Conservation (phyloP, 2,797 vertebrate species). For the Falco berigora region DNA sequence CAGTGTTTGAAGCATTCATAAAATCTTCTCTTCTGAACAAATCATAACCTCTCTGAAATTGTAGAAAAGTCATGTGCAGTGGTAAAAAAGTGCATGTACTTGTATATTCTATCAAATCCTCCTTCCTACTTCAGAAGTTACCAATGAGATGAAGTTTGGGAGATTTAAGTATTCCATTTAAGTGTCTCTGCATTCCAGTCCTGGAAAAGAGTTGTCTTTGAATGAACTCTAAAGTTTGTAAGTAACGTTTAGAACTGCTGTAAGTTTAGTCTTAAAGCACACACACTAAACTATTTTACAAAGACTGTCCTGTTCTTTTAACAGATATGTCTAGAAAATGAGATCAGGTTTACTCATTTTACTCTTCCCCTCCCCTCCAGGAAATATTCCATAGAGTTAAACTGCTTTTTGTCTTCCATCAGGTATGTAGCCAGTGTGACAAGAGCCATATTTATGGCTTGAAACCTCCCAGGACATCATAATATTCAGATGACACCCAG, state of each 20-base stretch:
- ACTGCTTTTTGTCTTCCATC: not conserved
- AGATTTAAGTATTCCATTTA: not conserved
- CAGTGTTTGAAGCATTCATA: not conserved
- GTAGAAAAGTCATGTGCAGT: not conserved
- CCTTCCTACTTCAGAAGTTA: not conserved
- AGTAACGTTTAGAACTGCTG: not conserved
- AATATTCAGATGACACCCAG: not conserved
- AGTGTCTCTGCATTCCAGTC: not conserved
- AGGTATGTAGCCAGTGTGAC: not conserved
- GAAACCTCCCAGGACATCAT: not conserved
- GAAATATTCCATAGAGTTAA: not conserved
- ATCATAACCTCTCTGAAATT: not conserved
- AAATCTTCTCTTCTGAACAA: not conserved
- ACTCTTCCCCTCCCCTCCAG: no score
- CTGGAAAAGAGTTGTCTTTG: not conserved
- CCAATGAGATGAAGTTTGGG: not conserved
- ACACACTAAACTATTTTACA: not conserved
- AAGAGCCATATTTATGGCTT: not conserved
- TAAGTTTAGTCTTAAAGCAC: not conserved
- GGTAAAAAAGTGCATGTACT: rapidly evolving
- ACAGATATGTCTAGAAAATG: not conserved
- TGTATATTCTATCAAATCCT: not conserved
- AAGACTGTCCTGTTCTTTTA: not conserved
- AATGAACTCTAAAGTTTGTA: not conserved
- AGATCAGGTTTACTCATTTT: not conserved